These are phyloP conservation scores for Drosophila stalkeri DNA, from an alignment of 2,888 invertebrate species.

Conservation along the genomic window DNA sequence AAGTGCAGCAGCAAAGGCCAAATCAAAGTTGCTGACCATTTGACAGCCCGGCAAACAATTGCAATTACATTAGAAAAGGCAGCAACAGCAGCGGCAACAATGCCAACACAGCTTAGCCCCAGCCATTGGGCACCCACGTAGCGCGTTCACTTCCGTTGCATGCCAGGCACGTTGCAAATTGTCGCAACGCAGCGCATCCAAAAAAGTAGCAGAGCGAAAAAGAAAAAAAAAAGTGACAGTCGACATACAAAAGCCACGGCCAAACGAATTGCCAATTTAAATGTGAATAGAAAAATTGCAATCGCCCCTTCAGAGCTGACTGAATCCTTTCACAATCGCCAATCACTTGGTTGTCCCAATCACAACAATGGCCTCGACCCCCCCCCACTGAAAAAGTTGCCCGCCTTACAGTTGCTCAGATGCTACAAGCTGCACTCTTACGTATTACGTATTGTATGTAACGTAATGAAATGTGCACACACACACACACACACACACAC, in stretches of 20 bases:
- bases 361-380: constrained; percentile 46
- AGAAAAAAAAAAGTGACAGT: constrained; percentile 4
- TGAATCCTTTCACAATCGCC: constrained; percentile 69
- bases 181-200: constrained; percentile 66
- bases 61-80: constrained; percentile 77
- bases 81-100: constrained; percentile 39
- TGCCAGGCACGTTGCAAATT: constrained; percentile 79
- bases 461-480: background rate
- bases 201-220: constrained; percentile 30
- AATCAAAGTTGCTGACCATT: constrained; percentile 65
- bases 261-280: constrained; percentile 78
- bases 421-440: background rate
- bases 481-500: background rate
- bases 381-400: background rate
- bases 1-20: constrained; percentile 46
- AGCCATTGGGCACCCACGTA: constrained; percentile 67
- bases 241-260: constrained; percentile 65
- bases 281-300: constrained; percentile 80
- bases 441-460: background rate
- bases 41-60: constrained; percentile 68
- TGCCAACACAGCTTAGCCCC: constrained; percentile 47
- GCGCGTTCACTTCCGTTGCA: constrained; percentile 72
- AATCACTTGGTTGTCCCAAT: constrained; percentile 63
- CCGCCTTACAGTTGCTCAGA: background rate
- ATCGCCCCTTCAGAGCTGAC: constrained; percentile 26